Conservation (phyloP, 2,113 vertebrate species). For the Axis porcinus region DNA sequence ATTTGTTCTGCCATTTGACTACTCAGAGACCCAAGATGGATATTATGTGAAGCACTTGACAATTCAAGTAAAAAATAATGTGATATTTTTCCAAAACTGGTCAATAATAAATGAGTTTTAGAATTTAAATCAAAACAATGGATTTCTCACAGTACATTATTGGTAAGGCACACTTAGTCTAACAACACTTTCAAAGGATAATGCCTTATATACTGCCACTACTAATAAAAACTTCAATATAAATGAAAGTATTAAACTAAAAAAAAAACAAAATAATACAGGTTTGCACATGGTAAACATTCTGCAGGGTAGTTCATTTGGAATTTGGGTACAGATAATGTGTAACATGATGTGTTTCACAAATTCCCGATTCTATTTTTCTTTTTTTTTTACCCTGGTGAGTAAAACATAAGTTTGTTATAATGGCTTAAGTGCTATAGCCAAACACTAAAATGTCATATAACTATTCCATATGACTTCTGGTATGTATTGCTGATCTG, state of each 20-base stretch:
- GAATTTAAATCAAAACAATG: slow-evolving; percentile 77
- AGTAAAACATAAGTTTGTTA: slow-evolving; percentile 21
- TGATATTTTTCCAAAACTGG: slow-evolving; percentile 59
- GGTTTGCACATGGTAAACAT: background rate
- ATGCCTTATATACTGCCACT: slow-evolving; percentile 74
- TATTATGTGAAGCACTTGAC: slow-evolving; percentile 59
- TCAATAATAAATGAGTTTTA: slow-evolving; percentile 83
- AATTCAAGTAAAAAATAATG: slow-evolving; percentile 69
- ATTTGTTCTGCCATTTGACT: slow-evolving; percentile 53
- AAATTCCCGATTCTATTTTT: slow-evolving; percentile 28
- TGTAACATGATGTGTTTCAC: slow-evolving; percentile 35
- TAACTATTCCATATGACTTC: background rate
- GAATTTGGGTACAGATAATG: slow-evolving; percentile 34
- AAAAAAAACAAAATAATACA: background rate
- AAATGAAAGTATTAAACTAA: slow-evolving; percentile 62
- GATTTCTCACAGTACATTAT: slow-evolving; percentile 79
- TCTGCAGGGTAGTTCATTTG: background rate
- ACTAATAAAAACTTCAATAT: slow-evolving; percentile 66
- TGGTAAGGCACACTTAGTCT: slow-evolving; percentile 75
- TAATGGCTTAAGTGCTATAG: background rate
- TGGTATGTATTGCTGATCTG: background rate
- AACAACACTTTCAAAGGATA: slow-evolving; percentile 76
- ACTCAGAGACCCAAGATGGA: slow-evolving; percentile 39
- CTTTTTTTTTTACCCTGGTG: background rate
- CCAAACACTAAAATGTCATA: background rate